Evolutionary conservation across 2,888 invertebrate genomes (phyloP), one percentile per base, ranked within the genome.

Genomic region (Bedellia somnulentella): DNA sequence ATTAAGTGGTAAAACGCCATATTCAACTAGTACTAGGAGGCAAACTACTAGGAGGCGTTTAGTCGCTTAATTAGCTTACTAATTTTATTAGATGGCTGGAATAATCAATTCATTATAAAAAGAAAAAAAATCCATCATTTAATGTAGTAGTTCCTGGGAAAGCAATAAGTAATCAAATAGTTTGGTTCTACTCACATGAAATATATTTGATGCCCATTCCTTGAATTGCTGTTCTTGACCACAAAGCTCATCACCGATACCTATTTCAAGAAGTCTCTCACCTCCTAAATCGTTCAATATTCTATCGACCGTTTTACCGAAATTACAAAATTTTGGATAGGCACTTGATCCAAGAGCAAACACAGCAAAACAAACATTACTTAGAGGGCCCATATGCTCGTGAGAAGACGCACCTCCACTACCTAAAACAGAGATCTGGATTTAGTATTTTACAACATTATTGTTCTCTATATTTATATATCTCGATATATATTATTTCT

Each of bases 281-380:
- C 93, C 95, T 1, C 95, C 95, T 27, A 96, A 71, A 49, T 93
- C 90, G 1, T 86, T 87, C 9, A 96, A 70, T 30, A 94, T 80
- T 52, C 87, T 89, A 57, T 97, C 95, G 31, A 96, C 85, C 45
- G 89, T 93, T 52, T 90, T 87, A 0, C 93, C 95, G 49, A 94
- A 96, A 17, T 93, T 89, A 57, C 94, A 93, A 55, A 94, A 97
- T 57, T 95, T 94, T 1, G 96, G 96, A 59, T 97, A 97, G 1
- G 95, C 95, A 42, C 93, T 93, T 2, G 95, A 95, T 4, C 96
- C 96, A 26, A 97, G 67, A 0, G 89, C 95, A 52, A 96, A 96
- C 5, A 96, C 95, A 0, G 94, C 93, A 52, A 88, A 97, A 51
- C 90, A 84, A 29, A 94, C 89, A 48, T 94, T 94, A 49, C 91